phyloP scores from a whole-genome alignment of 2,888 invertebrate genomes.

The Scrobipalpa atriplicella region DNA sequence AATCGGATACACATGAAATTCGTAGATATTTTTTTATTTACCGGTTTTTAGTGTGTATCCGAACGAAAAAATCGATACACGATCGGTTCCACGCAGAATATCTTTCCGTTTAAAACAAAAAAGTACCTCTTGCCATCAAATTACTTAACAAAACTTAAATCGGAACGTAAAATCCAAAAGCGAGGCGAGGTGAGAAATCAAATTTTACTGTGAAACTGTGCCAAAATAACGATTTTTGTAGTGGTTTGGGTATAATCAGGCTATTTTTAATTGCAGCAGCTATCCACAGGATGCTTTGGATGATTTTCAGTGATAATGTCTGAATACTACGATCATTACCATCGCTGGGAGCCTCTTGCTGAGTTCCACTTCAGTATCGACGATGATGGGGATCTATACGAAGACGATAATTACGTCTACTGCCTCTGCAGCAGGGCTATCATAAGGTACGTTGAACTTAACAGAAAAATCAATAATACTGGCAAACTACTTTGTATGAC shows the following conservation, averaged over 20 bases:
- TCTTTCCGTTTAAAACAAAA: background rate
- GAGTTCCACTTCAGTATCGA: constrained; percentile 81
- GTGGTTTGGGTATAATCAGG: background rate
- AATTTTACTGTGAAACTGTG: background rate
- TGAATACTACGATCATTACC: constrained; percentile 69
- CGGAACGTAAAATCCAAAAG: constrained; percentile 12
- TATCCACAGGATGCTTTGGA: constrained; percentile 1
- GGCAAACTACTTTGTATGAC: background rate
- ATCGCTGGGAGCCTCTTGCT: constrained; percentile 86
- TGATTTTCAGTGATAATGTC: constrained; percentile 57
- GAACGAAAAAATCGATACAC: constrained; percentile 10
- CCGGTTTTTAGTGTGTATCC: background rate
- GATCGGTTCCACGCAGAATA: constrained; percentile 11
- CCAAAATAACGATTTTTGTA: background rate
- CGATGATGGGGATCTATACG: constrained; percentile 58
- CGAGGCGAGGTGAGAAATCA: background rate
- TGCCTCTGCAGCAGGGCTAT: constrained; percentile 88
- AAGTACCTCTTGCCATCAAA: background rate
- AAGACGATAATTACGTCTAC: constrained; percentile 82
- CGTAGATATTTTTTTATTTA: background rate
- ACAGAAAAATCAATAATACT: constrained; percentile 9
- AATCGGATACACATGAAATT: constrained; percentile 12
- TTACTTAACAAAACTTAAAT: background rate
- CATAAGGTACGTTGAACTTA: constrained; percentile 80
- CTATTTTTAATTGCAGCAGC: background rate